Evolutionary conservation across 2,888 invertebrate species (phyloP).

Genomic region (Bursaphelenchus okinawaensis): DNA sequence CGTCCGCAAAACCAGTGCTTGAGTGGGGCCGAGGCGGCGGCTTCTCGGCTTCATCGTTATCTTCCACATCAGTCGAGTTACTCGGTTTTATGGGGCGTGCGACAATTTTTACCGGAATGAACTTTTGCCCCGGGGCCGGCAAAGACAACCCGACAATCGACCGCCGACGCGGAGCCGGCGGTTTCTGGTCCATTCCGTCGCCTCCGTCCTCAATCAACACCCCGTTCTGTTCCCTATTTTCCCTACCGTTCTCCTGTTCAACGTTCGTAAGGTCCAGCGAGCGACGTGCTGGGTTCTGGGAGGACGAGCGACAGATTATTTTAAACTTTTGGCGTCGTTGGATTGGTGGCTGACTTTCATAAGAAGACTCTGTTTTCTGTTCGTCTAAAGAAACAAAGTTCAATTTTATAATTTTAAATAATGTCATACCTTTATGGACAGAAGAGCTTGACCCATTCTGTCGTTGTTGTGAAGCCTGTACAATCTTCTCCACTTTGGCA

Average conservation of each 20-base stretch:
- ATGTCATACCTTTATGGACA: not conserved
- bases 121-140: not conserved
- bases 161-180: not conserved
- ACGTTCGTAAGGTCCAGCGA: not conserved
- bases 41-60: not conserved
- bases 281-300: not conserved
- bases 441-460: not conserved
- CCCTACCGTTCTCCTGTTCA: not conserved
- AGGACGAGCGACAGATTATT: slow-evolving; percentile 5
- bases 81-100: not conserved
- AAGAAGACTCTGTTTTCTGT: not conserved
- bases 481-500: not conserved
- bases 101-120: not conserved
- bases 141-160: slow-evolving; percentile 1
- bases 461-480: slow-evolving; percentile 1
- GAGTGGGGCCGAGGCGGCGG: not conserved
- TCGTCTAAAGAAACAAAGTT: not conserved
- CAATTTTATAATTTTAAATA: not conserved
- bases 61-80: not conserved
- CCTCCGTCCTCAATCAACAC: slow-evolving; percentile 25
- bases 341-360: not conserved
- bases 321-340: slow-evolving; percentile 13
- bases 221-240: not conserved
- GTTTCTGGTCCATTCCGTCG: slow-evolving; percentile 8
- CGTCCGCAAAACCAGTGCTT: not conserved